These are phyloP conservation scores for Drusus annulatus DNA, from an alignment of 1,140 invertebrate species.

Conservation along the genomic window DNA sequence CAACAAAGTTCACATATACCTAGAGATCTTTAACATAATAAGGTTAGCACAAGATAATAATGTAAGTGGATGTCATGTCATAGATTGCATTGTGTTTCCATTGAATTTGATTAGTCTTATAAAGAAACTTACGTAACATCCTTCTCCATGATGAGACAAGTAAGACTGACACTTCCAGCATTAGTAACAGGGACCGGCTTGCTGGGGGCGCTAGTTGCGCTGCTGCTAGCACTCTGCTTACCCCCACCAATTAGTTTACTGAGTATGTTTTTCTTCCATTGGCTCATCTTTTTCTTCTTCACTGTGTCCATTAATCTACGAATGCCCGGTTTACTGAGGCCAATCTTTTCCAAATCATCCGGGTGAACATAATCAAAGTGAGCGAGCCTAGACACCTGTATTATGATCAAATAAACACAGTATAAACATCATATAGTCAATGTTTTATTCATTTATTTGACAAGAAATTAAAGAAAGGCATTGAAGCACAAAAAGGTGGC, in stretches of 20 bases:
- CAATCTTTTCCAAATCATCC: conserved; percentile 95
- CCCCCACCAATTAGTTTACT: conserved; percentile 85
- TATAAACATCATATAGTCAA: too few species aligned
- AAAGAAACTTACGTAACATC: conserved; percentile 75
- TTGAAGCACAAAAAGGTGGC: too few species aligned
- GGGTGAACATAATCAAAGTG: conserved; percentile 97
- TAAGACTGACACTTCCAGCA: conserved; percentile 69
- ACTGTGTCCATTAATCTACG: conserved; percentile 91
- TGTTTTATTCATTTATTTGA: too few species aligned
- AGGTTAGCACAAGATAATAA: not conserved
- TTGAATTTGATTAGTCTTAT: not conserved
- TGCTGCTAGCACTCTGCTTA: conserved; percentile 48
- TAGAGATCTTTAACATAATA: not conserved
- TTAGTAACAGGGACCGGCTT: conserved; percentile 29
- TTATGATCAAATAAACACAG: too few species aligned
- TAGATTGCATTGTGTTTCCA: not conserved
- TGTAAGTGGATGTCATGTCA: too few species aligned
- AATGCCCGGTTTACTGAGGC: conserved; percentile 93
- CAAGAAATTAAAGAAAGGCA: too few species aligned
- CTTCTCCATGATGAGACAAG: conserved; percentile 92
- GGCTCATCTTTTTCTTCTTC: conserved; percentile 87
- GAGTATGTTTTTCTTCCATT: conserved; percentile 88
- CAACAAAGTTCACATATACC: not conserved
- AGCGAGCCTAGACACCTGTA: conserved; percentile 84
- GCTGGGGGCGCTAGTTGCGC: not conserved